Base-by-base conservation (phyloP, 2,113 vertebrate species). In the Diphyllodes magnificus region DNA sequence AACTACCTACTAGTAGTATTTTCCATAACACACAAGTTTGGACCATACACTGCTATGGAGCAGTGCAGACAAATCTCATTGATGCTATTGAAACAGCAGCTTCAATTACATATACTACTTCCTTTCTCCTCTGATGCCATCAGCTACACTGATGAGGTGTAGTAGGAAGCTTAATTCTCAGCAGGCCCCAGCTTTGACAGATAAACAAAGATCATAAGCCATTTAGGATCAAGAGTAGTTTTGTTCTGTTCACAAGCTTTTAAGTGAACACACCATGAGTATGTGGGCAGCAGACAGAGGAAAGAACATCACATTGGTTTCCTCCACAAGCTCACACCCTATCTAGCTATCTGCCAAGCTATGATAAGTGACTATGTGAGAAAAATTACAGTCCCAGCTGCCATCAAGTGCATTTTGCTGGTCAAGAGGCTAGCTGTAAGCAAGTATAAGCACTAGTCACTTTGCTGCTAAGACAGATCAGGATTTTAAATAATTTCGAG, bases 281-380 rank as follows among this genome's bases (percentile, higher is more conserved):
- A 0, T 69, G 31, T 19, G 35, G 7, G 35, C 63, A 82, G 71
- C 19, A 72, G 39, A 64, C 42, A 80, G 30, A 50, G 11, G 21
- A 33, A 75, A 68, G 35, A 70, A 39, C 0, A 0, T 15, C 30
- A 42, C 3, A 3, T 0, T 27, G 30, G 35, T 49, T 69, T 60
- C 56, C 30, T 57, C 42, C 60, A 18, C 0, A 0, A 94, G 54
- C 37, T 91, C n/a, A 81, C 22, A 65, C 22, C 4, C 6, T 45
- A 35, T 22, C 15, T 28, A 88, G 23, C 17, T 79, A 42, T 9
- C 27, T 44, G 57, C 17, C 27, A 80, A 63, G 12, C 9, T 72
- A 47, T 1, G 39, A 39, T 39, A 92, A 73, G 37, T 4, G 8
- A 66, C n/a, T 3, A 7, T 0, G 4, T 37, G 30, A 88, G 30